phyloP scores from a whole-genome alignment of 2,888 invertebrate genomes.

The Incurvaria masculella region DNA sequence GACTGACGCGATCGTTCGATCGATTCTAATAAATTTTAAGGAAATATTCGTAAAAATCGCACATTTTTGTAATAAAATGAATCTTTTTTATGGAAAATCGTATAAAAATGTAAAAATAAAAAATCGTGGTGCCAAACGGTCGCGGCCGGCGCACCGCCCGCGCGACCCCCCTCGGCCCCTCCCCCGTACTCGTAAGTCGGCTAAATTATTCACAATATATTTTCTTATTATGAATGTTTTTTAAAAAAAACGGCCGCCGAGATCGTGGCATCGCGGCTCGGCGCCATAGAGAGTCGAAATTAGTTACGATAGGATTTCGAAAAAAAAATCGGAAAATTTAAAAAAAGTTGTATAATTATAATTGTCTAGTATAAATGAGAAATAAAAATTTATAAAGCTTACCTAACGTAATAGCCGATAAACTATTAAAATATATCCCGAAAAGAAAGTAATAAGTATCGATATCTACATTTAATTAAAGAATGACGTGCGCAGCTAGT shows the following conservation, averaged over 20 bases:
- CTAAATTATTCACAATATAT: constrained; percentile 60
- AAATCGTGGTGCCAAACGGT: constrained; percentile 53
- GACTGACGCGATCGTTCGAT: constrained; percentile 2
- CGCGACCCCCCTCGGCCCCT: constrained; percentile 56
- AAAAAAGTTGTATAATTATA: constrained; percentile 58
- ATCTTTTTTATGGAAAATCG: constrained; percentile 56
- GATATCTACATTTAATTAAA: not conserved
- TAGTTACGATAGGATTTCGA: constrained; percentile 56
- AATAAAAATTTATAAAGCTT: constrained; percentile 56
- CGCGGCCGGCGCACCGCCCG: constrained; percentile 50
- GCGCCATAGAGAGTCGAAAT: constrained; percentile 50
- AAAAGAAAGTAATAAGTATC: not conserved
- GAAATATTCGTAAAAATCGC: constrained; percentile 14
- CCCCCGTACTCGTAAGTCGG: constrained; percentile 44
- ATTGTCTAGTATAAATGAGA: constrained; percentile 53
- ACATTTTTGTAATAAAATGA: constrained; percentile 34
- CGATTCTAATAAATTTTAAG: constrained; percentile 2
- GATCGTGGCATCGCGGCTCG: constrained; percentile 35
- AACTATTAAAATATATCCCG: constrained; percentile 48
- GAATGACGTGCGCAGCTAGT: constrained; percentile 29
- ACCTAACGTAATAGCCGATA: constrained; percentile 54
- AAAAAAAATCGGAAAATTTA: constrained; percentile 53
- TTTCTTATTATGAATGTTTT: constrained; percentile 64
- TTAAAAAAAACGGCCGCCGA: constrained; percentile 54
- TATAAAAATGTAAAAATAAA: constrained; percentile 52